Evolutionary conservation across 2,888 invertebrate genomes (phyloP).

Genomic region (Brachynemurus nebulosus): DNA sequence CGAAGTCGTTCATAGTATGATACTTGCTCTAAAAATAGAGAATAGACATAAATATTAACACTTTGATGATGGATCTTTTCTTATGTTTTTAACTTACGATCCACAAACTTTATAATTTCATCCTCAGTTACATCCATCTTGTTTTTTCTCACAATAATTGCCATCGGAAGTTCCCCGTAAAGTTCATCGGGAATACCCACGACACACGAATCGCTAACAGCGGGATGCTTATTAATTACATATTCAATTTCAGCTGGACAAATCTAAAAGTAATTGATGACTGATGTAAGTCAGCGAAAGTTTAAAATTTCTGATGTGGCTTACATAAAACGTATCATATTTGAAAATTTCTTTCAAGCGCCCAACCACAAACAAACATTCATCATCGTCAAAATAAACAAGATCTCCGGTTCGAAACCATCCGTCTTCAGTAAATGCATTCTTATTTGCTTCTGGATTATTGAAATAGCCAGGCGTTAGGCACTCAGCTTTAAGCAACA

Average conservation of each 20-base stretch:
- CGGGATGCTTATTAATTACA: background rate
- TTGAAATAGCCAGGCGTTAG: background rate
- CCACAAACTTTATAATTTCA: background rate
- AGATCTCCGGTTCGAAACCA: conserved; percentile 1
- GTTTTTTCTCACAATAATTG: background rate
- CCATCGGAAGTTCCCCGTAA: background rate
- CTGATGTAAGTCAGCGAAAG: too few relatives aligned
- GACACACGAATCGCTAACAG: background rate
- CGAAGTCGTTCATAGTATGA: too few relatives aligned
- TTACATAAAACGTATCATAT: too few relatives aligned
- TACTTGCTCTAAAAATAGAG: too few relatives aligned
- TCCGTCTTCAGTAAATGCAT: background rate
- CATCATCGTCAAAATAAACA: background rate
- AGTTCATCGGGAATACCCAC: background rate
- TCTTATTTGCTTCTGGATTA: background rate
- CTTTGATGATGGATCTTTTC: too few relatives aligned
- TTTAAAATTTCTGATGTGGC: too few relatives aligned
- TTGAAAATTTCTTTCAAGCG: background rate
- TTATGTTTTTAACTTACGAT: background rate
- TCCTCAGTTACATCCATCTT: background rate
- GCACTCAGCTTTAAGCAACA: background rate
- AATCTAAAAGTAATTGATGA: too few relatives aligned
- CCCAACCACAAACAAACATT: background rate
- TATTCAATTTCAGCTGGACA: background rate
- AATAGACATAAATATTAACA: too few relatives aligned